These are phyloP conservation scores for Forpus xanthops DNA, from an alignment of 2,797 vertebrate species.

Conservation along the genomic window DNA sequence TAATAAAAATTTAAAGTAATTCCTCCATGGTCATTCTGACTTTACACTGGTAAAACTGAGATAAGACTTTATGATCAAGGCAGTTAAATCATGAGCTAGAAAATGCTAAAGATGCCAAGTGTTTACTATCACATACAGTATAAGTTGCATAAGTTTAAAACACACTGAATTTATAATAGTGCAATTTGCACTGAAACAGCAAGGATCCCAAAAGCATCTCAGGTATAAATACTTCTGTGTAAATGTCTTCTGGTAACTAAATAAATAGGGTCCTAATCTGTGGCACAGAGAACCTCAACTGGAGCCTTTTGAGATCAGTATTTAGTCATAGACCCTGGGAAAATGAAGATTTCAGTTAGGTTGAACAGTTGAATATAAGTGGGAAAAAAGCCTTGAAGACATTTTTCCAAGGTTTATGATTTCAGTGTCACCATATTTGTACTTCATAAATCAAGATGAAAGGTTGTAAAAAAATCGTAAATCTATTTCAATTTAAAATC, in stretches of 20 bases:
- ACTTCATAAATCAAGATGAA: neutral
- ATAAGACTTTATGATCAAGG: slow-evolving; percentile 19
- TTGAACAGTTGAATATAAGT: neutral
- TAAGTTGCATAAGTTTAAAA: slow-evolving; percentile 18
- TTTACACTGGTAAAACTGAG: slow-evolving; percentile 14
- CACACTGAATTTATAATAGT: neutral
- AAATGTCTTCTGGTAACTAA: slow-evolving; percentile 22
- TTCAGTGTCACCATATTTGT: neutral
- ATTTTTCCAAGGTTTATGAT: neutral
- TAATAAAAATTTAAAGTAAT: slow-evolving; percentile 42
- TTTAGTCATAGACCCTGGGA: neutral
- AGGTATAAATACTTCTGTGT: slow-evolving; percentile 25
- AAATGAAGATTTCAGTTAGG: neutral
- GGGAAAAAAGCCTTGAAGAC: neutral
- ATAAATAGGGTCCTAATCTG: slow-evolving; percentile 9
- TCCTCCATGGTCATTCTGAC: slow-evolving; percentile 12
- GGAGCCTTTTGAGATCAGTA: neutral
- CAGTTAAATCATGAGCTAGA: neutral
- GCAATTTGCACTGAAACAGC: neutral
- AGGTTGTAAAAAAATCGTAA: neutral
- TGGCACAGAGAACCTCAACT: neutral
- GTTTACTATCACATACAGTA: slow-evolving; percentile 10
- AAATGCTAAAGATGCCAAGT: slow-evolving; percentile 45
- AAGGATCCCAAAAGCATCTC: neutral
- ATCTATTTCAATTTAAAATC: neutral